phyloP scores from a whole-genome alignment of 1,140 invertebrate species.

The Cotesia chilonis region DNA sequence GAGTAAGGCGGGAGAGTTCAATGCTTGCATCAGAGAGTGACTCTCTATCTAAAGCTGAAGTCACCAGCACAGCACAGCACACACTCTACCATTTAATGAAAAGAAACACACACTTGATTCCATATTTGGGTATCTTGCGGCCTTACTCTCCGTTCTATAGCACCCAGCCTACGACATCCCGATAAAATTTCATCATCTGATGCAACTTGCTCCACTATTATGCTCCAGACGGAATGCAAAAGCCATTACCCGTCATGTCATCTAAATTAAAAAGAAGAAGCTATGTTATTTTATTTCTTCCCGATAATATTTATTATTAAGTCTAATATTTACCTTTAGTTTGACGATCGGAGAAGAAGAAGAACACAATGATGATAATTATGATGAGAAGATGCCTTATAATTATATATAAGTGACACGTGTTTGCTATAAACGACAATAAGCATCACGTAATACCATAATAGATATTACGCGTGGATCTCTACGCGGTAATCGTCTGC shows the following conservation, averaged over 20 bases:
- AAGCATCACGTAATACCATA: constrained; percentile 15
- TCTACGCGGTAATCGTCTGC: not conserved
- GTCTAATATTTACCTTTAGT: not conserved
- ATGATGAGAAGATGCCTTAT: not conserved
- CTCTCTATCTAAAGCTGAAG: constrained; percentile 10
- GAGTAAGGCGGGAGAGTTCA: constrained; percentile 46
- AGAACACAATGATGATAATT: not conserved
- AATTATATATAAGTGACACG: not conserved
- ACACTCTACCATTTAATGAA: not conserved
- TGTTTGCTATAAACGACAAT: constrained; percentile 17
- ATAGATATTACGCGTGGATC: constrained; percentile 8
- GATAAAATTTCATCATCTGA: not conserved
- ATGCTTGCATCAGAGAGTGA: constrained; percentile 49
- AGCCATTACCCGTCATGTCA: too few species aligned
- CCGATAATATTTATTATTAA: too few species aligned
- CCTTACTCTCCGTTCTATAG: constrained; percentile 10
- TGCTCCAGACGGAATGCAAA: not conserved
- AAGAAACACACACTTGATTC: constrained; percentile 12
- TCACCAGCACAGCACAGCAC: constrained; percentile 2
- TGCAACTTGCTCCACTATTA: not conserved
- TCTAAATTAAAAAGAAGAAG: too few species aligned
- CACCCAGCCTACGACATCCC: constrained; percentile 7
- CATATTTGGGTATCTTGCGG: constrained; percentile 37
- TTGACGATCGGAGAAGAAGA: not conserved
- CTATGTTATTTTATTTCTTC: too few species aligned